Conservation (phyloP, 2,888 invertebrate genomes). For the Eristalis pertinax region DNA sequence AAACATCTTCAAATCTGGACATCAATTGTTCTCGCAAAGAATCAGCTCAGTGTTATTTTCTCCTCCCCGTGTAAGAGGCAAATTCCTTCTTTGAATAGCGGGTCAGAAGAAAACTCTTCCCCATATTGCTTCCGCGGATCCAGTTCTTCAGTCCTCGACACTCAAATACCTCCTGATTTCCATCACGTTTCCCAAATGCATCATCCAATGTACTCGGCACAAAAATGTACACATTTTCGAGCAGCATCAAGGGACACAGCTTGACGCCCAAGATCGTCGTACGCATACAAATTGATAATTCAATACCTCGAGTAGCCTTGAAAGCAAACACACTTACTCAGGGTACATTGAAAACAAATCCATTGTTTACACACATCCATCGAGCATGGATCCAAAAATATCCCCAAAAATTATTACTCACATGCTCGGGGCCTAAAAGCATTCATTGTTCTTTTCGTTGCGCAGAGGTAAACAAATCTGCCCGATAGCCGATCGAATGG, state of each 20-base stretch:
- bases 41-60: too few species aligned
- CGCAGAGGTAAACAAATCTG: neutral
- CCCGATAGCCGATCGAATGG: neutral
- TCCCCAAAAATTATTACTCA: constrained; percentile 7
- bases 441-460: constrained; percentile 2
- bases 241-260: neutral
- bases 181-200: too few species aligned
- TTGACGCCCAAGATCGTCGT: neutral
- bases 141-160: too few species aligned
- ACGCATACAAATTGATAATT: neutral
- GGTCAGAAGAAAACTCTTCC: too few species aligned
- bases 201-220: too few species aligned
- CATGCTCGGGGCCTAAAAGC: neutral
- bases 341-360: constrained; percentile 34
- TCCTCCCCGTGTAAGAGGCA: too few species aligned
- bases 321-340: constrained; percentile 29
- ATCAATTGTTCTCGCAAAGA: too few species aligned
- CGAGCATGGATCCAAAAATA: constrained; percentile 37
- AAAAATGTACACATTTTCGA: neutral
- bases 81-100: too few species aligned
- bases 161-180: too few species aligned
- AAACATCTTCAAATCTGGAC: too few species aligned
- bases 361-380: constrained; percentile 38
- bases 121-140: too few species aligned
- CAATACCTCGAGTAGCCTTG: constrained; percentile 30